These are phyloP conservation scores for Ruditapes philippinarum DNA, from an alignment of 1,140 invertebrate species.

Conservation along the genomic window DNA sequence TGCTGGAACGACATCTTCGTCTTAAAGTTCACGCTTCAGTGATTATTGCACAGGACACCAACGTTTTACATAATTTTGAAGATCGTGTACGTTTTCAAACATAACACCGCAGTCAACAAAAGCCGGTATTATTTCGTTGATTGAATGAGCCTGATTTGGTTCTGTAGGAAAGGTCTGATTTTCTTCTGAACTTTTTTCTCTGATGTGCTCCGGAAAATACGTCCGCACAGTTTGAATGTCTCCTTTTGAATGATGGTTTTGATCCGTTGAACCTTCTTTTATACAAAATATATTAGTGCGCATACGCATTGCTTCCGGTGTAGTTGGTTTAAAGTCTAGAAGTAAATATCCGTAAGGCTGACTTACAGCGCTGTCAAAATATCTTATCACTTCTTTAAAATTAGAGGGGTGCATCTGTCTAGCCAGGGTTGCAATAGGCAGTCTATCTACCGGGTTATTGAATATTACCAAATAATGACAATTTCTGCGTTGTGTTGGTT, in stretches of 20 bases:
- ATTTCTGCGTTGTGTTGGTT: constrained; percentile 59
- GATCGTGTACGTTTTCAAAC: neutral
- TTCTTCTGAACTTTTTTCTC: neutral
- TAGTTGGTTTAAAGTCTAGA: neutral
- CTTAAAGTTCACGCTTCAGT: neutral
- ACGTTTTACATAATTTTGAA: constrained; percentile 12
- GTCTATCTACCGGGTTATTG: constrained; percentile 61
- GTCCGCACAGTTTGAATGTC: no score
- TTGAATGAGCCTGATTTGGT: neutral
- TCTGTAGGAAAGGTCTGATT: neutral
- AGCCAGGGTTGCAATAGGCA: neutral
- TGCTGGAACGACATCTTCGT: neutral
- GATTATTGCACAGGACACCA: neutral
- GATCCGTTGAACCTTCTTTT: neutral
- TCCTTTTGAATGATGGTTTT: neutral
- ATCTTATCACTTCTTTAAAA: no score
- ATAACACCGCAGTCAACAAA: constrained; percentile 16
- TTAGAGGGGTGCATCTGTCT: constrained; percentile 25
- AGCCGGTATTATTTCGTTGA: neutral
- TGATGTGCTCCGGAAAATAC: neutral
- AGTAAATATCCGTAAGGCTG: no score
- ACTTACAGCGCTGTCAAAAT: no score
- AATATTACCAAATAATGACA: constrained; percentile 65
- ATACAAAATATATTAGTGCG: no score
- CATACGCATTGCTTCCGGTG: neutral